Conservation (phyloP, 2,113 vertebrate genomes). For the Grammomys surdaster region DNA sequence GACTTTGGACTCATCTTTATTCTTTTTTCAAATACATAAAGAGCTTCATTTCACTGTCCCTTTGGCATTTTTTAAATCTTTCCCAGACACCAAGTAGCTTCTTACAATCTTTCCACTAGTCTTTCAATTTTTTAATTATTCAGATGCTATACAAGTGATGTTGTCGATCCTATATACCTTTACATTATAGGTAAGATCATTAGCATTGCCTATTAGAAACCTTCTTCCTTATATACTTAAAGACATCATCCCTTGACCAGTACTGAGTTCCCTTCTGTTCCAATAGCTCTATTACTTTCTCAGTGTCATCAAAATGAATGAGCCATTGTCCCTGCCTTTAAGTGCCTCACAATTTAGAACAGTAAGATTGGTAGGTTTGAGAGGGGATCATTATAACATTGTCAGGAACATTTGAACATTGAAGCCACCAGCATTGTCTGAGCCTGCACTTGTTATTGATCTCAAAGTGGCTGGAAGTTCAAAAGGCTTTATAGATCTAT, state of each 20-base stretch:
- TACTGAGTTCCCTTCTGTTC: no score
- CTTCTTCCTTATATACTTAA: background rate
- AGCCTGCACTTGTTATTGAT: accelerated
- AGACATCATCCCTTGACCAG: background rate
- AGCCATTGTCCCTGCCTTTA: background rate
- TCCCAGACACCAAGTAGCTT: background rate
- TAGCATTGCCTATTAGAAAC: background rate
- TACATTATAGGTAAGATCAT: background rate
- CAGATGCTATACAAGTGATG: background rate
- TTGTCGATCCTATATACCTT: no score
- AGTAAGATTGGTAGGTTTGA: background rate
- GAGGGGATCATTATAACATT: background rate
- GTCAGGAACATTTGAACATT: background rate
- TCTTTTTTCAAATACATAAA: background rate
- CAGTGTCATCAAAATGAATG: background rate
- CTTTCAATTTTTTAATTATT: background rate
- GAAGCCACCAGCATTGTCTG: background rate
- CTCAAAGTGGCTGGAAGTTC: background rate
- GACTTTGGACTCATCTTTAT: background rate
- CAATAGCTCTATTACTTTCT: background rate
- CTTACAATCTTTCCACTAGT: background rate
- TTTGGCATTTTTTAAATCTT: background rate
- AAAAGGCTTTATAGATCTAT: background rate
- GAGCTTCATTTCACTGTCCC: background rate
- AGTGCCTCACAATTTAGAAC: background rate